These are phyloP conservation scores for Melanaphis sacchari DNA, from an alignment of 1,140 invertebrate genomes.

Conservation along the genomic window DNA sequence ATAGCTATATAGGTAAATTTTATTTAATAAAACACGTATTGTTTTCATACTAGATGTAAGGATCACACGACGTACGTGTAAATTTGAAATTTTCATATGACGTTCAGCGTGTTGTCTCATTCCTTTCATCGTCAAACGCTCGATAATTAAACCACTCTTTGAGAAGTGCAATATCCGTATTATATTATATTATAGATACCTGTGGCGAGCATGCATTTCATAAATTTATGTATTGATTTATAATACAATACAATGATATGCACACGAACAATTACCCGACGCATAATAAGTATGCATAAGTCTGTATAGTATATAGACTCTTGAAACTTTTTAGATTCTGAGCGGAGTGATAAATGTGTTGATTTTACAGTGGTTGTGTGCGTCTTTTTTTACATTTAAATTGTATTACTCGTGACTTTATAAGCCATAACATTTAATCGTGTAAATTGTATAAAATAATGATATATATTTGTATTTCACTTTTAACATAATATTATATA, in stretches of 20 bases:
- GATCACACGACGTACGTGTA: neutral
- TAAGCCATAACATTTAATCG: too few relatives aligned
- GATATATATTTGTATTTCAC: too few relatives aligned
- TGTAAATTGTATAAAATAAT: too few relatives aligned
- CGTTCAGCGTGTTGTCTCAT: neutral
- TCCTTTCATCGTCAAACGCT: neutral
- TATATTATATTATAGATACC: neutral
- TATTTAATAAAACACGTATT: neutral
- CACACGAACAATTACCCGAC: neutral
- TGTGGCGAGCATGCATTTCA: neutral
- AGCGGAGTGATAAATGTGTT: too few relatives aligned
- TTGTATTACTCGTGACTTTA: too few relatives aligned
- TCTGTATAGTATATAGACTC: too few relatives aligned
- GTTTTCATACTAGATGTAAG: neutral
- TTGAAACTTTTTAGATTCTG: neutral
- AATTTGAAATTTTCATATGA: neutral
- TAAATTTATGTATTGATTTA: neutral
- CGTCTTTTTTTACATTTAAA: too few relatives aligned
- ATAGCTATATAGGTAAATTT: neutral
- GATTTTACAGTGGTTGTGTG: too few relatives aligned
- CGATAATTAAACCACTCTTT: neutral
- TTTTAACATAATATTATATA: too few relatives aligned
- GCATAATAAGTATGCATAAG: neutral
- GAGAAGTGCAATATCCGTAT: neutral
- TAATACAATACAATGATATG: neutral